These are phyloP conservation scores for Philaethria dido DNA, from an alignment of 2,888 invertebrate species.

Conservation along the genomic window DNA sequence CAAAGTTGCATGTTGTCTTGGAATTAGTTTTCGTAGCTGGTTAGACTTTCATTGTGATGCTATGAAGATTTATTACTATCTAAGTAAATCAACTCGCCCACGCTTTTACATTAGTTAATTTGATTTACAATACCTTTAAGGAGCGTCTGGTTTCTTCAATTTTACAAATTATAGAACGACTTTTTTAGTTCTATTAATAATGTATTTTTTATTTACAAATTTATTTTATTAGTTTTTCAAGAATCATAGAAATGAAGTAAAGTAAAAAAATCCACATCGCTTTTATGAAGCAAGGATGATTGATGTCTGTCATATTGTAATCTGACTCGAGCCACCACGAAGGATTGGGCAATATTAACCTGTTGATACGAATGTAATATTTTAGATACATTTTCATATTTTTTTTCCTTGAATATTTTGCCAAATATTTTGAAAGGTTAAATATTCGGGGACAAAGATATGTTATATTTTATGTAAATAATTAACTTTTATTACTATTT, in stretches of 20 bases:
- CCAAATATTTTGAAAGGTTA: background rate
- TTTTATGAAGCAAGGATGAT: constrained; percentile 11
- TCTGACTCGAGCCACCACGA: constrained; percentile 12
- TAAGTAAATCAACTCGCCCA: constrained; percentile 44
- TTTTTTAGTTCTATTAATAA: background rate
- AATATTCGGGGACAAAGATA: background rate
- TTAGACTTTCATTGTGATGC: constrained; percentile 53
- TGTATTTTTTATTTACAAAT: background rate
- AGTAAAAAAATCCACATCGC: constrained; percentile 8
- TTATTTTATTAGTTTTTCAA: background rate
- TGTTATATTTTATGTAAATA: background rate
- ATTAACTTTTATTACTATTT: background rate
- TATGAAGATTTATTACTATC: constrained; percentile 51
- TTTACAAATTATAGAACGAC: no score
- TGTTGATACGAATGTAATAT: constrained; percentile 24
- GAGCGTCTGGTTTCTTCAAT: background rate
- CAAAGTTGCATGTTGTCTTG: constrained; percentile 48
- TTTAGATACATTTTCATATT: background rate
- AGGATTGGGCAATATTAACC: constrained; percentile 24
- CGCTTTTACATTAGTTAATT: constrained; percentile 40
- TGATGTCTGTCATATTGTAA: constrained; percentile 15
- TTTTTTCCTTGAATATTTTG: background rate
- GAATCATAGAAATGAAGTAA: background rate
- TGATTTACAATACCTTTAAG: constrained; percentile 36
- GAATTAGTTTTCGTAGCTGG: constrained; percentile 54